Percentiles rank a stretch among this genome's conserved stretches.
These are phyloP conservation scores for Polyodon spathula DNA, from an alignment of 2,113 vertebrate species.

Conservation along the genomic window DNA sequence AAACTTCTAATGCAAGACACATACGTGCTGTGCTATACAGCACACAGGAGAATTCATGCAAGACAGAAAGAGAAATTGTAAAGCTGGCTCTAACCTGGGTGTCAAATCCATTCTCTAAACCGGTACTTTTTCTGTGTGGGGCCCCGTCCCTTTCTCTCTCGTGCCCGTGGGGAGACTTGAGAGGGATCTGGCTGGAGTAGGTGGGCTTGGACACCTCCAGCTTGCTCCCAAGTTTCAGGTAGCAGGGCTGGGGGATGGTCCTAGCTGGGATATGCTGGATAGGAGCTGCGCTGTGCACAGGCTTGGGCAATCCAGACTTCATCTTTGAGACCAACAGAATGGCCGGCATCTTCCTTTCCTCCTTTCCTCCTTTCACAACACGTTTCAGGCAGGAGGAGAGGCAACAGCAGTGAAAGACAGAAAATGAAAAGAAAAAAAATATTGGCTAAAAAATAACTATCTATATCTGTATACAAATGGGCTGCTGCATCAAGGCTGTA, in stretches of 20 bases:
- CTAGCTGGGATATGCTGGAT: constrained; percentile 75
- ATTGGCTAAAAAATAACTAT: background rate
- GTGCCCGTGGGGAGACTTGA: constrained; percentile 58
- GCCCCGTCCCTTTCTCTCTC: constrained; percentile 47
- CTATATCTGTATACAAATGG: background rate
- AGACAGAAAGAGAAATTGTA: too few relatives aligned
- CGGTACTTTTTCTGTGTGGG: constrained; percentile 42
- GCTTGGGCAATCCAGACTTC: constrained; percentile 96
- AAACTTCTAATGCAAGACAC: too few relatives aligned
- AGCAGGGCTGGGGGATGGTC: constrained; percentile 66
- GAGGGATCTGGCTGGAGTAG: constrained; percentile 62
- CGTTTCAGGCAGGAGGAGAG: constrained; percentile 53
- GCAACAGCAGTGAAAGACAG: constrained; percentile 28
- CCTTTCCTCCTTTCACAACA: constrained; percentile 58
- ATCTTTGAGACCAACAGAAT: constrained; percentile 90
- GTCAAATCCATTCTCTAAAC: constrained; percentile 60
- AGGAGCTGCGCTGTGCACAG: constrained; percentile 83
- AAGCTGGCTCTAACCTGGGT: constrained; percentile 68
- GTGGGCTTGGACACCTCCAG: constrained; percentile 64
- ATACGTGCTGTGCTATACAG: too few relatives aligned
- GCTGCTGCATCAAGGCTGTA: too few relatives aligned
- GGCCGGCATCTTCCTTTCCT: constrained; percentile 87
- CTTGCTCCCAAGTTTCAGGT: constrained; percentile 68
- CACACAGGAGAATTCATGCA: too few relatives aligned
- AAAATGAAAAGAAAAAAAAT: background rate